phyloP scores from a whole-genome alignment of 2,797 vertebrate genomes.

The Anguilla anguilla region DNA sequence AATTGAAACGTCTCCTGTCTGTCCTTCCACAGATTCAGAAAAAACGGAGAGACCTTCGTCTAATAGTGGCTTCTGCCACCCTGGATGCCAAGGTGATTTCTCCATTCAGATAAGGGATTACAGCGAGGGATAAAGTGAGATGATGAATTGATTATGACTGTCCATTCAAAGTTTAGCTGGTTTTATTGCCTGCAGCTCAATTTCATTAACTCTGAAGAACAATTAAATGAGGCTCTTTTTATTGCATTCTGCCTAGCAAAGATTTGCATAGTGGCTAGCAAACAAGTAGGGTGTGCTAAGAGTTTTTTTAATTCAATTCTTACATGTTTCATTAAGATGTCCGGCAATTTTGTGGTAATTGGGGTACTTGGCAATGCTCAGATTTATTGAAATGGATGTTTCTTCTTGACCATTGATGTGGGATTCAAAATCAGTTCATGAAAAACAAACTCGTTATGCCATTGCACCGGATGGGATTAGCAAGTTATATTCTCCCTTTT shows the following conservation, averaged over 20 bases:
- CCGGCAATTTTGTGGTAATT: background rate
- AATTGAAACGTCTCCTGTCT: slow-evolving; percentile 1
- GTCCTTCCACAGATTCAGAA: slow-evolving; percentile 84
- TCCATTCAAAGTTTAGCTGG: background rate
- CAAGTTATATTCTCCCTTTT: background rate
- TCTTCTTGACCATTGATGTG: background rate
- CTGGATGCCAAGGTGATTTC: slow-evolving; percentile 91
- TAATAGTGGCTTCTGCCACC: slow-evolving; percentile 95
- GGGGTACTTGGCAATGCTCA: background rate
- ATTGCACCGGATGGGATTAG: background rate
- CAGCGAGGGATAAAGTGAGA: slow-evolving; percentile 32
- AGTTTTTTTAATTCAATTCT: background rate
- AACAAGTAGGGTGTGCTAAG: background rate
- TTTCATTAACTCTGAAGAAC: slow-evolving; percentile 4
- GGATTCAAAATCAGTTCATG: background rate
- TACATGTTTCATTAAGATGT: background rate
- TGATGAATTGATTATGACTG: slow-evolving; percentile 35
- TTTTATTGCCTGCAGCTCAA: slow-evolving; percentile 5
- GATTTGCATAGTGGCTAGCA: background rate
- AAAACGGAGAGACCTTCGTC: slow-evolving; percentile 89
- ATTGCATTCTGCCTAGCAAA: background rate
- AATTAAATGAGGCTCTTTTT: background rate
- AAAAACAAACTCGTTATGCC: background rate
- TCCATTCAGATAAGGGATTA: slow-evolving; percentile 57
- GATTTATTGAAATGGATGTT: background rate